These are phyloP conservation scores for Aleiodes sp. DNA, from an alignment of 1,140 invertebrate genomes.

Conservation along the genomic window DNA sequence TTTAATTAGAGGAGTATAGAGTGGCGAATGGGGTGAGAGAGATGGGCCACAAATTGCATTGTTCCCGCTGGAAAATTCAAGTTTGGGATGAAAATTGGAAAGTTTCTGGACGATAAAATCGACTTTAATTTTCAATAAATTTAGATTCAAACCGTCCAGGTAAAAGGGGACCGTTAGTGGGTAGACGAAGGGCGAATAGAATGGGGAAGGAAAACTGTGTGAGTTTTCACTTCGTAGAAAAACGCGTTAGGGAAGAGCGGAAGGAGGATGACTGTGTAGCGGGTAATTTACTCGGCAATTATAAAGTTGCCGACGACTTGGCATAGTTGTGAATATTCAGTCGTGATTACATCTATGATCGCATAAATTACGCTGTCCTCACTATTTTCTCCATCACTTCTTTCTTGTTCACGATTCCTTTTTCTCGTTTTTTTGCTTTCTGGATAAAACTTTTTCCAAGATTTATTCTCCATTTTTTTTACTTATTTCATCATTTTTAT, in stretches of 20 bases:
- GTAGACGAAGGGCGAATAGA: neutral
- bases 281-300: slow-evolving; percentile 58
- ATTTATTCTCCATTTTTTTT: neutral
- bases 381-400: neutral
- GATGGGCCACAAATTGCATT: neutral
- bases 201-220: neutral
- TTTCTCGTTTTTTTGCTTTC: neutral
- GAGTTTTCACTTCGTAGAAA: neutral
- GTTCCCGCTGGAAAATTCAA: neutral
- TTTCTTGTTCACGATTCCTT: neutral
- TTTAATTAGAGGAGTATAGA: neutral
- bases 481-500: neutral
- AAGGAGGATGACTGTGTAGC: neutral
- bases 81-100: slow-evolving; percentile 55
- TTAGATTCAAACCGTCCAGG: slow-evolving; percentile 40
- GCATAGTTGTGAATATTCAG: slow-evolving; percentile 58
- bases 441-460: neutral
- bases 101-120: slow-evolving; percentile 60
- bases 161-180: no score
- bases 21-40: neutral
- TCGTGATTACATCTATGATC: slow-evolving; percentile 57
- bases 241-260: neutral
- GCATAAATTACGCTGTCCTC: slow-evolving; percentile 48
- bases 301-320: slow-evolving; percentile 52
- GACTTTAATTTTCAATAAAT: slow-evolving; percentile 61